phyloP scores from a whole-genome alignment of 2,797 vertebrate species.

The Mallotus villosus region DNA sequence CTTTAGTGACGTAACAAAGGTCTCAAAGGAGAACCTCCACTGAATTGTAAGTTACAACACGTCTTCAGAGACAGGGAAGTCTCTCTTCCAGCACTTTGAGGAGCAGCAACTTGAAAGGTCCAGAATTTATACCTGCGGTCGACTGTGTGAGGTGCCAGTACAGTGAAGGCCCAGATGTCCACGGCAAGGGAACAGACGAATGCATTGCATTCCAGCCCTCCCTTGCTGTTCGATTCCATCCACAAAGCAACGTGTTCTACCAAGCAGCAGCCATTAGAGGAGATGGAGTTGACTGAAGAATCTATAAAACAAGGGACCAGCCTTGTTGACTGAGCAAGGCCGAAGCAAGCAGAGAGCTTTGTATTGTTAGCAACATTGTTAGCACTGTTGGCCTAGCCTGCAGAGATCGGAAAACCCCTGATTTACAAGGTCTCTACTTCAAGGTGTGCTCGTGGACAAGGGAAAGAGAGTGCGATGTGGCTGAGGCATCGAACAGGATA shows the following conservation, averaged over 20 bases:
- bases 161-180: constrained; percentile 32
- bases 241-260: constrained; percentile 33
- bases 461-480: background rate
- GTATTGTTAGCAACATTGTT: constrained; percentile 25
- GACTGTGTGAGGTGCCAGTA: constrained; percentile 43
- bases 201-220: constrained; percentile 36
- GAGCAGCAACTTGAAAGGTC: background rate
- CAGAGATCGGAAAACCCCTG: constrained; percentile 14
- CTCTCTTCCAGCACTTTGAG: background rate
- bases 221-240: constrained; percentile 30
- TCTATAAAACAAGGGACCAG: constrained; percentile 48
- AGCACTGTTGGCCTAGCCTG: constrained; percentile 8
- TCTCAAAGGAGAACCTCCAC: too few species aligned
- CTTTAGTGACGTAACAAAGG: too few species aligned
- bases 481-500: background rate
- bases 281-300: constrained; percentile 32
- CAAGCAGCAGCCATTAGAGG: constrained; percentile 43
- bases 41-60: too few species aligned
- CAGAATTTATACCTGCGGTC: background rate
- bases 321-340: constrained; percentile 27
- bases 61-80: background rate
- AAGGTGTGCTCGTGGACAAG: background rate
- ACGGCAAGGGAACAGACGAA: constrained; percentile 41
- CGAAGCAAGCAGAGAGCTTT: constrained; percentile 16
- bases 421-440: constrained; percentile 18